Conservation (phyloP, 2,797 vertebrate species). For the Cetoscarus ocellatus region DNA sequence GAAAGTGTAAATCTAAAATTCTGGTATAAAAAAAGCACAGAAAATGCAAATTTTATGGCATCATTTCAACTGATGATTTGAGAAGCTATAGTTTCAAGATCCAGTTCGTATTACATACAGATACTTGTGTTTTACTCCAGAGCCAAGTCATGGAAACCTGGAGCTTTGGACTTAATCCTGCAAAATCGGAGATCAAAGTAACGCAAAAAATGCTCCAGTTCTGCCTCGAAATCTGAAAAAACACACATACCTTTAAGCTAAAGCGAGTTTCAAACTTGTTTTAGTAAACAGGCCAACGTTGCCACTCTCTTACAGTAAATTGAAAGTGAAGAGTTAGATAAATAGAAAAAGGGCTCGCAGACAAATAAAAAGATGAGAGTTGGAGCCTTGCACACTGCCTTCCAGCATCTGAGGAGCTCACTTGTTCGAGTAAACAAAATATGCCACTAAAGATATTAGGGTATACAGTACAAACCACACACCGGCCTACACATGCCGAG, state of each 20-base stretch:
- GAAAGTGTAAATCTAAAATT: too few species aligned
- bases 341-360: conserved; percentile 25
- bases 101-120: conserved; percentile 8
- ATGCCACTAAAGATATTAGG: conserved; percentile 56
- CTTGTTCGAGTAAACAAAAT: conserved; percentile 67
- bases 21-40: neutral
- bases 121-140: neutral
- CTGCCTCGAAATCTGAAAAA: conserved; percentile 12
- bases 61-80: neutral
- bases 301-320: conserved; percentile 30
- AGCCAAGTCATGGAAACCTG: conserved; percentile 11
- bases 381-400: conserved; percentile 40
- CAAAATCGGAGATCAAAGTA: conserved; percentile 21
- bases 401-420: conserved; percentile 51
- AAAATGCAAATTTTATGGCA: neutral
- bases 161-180: conserved; percentile 7
- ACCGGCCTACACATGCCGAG: conserved; percentile 41
- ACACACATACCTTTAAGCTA: conserved; percentile 26
- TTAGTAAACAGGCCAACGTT: conserved; percentile 43
- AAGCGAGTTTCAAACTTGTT: conserved; percentile 35
- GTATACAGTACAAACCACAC: conserved; percentile 55
- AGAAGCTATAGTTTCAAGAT: neutral
- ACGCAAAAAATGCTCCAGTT: conserved; percentile 3
- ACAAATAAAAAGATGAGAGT: conserved; percentile 50
- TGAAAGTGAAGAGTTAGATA: conserved; percentile 38